These are phyloP conservation scores for Dasyprocta punctata DNA, from an alignment of 2,113 vertebrate species.

Conservation along the genomic window DNA sequence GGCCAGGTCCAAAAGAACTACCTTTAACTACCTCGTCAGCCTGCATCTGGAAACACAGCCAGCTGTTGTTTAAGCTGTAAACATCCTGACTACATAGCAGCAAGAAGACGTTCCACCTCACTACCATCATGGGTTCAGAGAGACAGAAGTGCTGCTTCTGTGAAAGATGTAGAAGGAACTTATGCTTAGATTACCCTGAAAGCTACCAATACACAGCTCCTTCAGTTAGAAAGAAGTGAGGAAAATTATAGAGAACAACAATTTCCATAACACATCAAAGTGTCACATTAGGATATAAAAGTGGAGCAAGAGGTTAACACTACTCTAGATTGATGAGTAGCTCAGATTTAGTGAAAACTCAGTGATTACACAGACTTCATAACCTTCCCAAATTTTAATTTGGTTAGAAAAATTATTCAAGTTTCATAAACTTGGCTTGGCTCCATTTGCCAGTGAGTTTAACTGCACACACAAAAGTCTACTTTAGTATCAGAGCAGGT, in stretches of 20 bases:
- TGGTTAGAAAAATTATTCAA: conserved; percentile 28
- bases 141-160: background rate
- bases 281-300: background rate
- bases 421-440: conserved; percentile 48
- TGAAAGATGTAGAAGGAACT: background rate
- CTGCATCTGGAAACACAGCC: background rate
- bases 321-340: background rate
- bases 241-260: background rate
- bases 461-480: conserved; percentile 38
- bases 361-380: background rate
- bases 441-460: conserved; percentile 47
- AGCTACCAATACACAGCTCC: background rate
- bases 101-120: background rate
- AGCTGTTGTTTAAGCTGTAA: background rate
- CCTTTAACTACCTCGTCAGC: rapidly evolving
- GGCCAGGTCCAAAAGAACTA: background rate
- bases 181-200: background rate
- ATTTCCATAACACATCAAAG: conserved; percentile 28
- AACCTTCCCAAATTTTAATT: conserved; percentile 47
- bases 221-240: background rate
- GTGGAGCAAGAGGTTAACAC: conserved; percentile 37
- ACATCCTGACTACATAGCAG: background rate
- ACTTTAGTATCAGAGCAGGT: background rate
- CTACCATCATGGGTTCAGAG: background rate
- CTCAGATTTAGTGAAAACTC: background rate